Evolutionary conservation across 2,797 vertebrate genomes (phyloP).

Genomic region (Iguana delicatissima): DNA sequence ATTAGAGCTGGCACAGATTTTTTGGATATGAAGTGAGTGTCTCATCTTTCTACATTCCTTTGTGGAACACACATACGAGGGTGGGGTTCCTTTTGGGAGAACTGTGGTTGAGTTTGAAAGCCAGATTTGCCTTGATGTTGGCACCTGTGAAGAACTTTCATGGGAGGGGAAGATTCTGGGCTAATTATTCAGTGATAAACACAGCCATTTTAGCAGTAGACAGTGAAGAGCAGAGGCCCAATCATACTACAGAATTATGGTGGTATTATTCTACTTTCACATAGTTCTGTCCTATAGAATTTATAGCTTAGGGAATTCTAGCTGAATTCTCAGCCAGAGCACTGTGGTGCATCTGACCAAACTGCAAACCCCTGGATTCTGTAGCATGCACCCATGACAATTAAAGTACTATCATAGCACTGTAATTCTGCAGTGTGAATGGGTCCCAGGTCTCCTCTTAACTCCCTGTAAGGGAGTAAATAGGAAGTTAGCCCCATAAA

Average conservation of each 20-base stretch:
- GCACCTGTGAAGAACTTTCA: neutral
- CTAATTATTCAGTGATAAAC: neutral
- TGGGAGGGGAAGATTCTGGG: neutral
- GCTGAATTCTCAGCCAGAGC: too few species aligned
- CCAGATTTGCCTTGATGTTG: neutral
- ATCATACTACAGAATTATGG: too few species aligned
- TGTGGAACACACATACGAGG: neutral
- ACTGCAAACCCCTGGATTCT: too few species aligned
- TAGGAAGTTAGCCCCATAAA: neutral
- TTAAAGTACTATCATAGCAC: too few species aligned
- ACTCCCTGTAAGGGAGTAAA: neutral
- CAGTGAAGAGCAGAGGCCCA: neutral
- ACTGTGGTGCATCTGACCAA: too few species aligned
- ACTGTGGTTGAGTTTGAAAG: neutral
- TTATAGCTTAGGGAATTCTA: too few species aligned
- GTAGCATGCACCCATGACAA: too few species aligned
- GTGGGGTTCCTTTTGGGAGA: neutral
- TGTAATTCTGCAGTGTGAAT: too few species aligned
- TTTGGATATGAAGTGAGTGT: neutral
- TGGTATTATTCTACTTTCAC: too few species aligned
- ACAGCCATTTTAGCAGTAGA: neutral
- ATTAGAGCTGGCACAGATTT: neutral
- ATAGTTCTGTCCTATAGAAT: too few species aligned
- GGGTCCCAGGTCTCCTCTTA: too few species aligned
- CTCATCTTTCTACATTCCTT: neutral